Evolutionary conservation across 2,797 vertebrate species (phyloP).

Genomic region (Petrocephalus schoutedeni): DNA sequence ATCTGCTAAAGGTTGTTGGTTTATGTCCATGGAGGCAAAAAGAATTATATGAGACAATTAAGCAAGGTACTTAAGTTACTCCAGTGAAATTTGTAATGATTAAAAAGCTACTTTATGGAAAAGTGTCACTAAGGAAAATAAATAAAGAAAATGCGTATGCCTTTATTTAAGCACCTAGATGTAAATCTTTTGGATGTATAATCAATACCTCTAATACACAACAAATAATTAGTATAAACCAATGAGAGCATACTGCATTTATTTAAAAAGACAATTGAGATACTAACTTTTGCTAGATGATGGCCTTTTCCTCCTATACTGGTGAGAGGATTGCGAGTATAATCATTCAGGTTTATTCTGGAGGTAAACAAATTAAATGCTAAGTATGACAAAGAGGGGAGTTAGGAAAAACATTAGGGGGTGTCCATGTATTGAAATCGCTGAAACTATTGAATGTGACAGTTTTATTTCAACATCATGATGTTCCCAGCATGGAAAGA

Average conservation of each 20-base stretch:
- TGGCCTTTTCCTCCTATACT: conserved; percentile 18
- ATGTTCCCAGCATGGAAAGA: background rate
- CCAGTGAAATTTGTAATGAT: background rate
- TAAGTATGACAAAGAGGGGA: background rate
- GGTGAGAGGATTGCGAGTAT: conserved; percentile 23
- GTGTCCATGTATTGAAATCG: conserved; percentile 3
- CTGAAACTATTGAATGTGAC: background rate
- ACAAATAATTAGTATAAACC: conserved; percentile 26
- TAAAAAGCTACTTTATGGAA: background rate
- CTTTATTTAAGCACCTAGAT: background rate
- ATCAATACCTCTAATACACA: conserved; percentile 28
- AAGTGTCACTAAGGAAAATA: background rate
- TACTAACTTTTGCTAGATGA: background rate
- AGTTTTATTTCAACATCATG: conserved; percentile 16
- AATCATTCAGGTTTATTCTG: conserved; percentile 29
- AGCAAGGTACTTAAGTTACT: background rate
- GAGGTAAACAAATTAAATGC: conserved; percentile 20
- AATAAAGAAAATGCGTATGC: background rate
- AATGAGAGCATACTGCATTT: conserved; percentile 23
- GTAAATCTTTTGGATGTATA: background rate
- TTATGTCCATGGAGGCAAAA: background rate
- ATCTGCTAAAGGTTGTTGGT: background rate
- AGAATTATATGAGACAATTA: background rate
- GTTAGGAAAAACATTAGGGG: background rate
- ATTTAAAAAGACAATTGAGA: background rate